Conservation (phyloP, 2,797 vertebrate genomes). For the Passerculus sandwichensis region DNA sequence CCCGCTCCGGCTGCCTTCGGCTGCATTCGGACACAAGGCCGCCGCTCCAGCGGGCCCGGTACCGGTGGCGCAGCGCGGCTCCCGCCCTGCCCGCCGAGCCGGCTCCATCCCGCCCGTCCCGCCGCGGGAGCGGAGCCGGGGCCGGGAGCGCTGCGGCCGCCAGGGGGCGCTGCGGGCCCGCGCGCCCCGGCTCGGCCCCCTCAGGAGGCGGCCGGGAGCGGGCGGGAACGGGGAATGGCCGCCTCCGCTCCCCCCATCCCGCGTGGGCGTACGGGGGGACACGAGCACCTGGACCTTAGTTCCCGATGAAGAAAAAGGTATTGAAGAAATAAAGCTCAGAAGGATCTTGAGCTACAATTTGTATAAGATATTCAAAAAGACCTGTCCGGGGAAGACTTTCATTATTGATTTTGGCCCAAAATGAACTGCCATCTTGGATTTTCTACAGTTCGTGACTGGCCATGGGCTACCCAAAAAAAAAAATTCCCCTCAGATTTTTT, state of each 20-base stretch:
- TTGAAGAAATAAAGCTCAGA: background rate
- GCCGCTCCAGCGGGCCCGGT: accelerated
- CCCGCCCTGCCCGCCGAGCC: background rate
- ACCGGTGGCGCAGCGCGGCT: too few relatives aligned
- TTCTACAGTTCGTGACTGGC: background rate
- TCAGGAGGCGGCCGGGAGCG: background rate
- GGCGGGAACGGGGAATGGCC: background rate
- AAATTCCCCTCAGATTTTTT: background rate
- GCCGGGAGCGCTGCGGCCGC: background rate
- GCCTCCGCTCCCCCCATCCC: accelerated
- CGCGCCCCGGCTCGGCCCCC: background rate
- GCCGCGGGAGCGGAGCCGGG: background rate
- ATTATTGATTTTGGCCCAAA: accelerated
- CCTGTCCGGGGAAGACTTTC: too few relatives aligned
- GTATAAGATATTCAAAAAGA: accelerated
- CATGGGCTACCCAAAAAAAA: too few relatives aligned
- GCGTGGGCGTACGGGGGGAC: accelerated
- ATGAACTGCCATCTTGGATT: background rate
- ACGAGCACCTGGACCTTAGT: background rate
- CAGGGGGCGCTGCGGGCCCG: background rate
- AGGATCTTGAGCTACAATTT: background rate
- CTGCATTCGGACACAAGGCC: accelerated
- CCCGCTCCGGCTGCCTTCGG: background rate
- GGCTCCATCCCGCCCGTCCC: background rate
- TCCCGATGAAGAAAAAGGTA: accelerated